Evolutionary conservation across 2,888 invertebrate species (phyloP).

Genomic region (Eristalis arbustorum): DNA sequence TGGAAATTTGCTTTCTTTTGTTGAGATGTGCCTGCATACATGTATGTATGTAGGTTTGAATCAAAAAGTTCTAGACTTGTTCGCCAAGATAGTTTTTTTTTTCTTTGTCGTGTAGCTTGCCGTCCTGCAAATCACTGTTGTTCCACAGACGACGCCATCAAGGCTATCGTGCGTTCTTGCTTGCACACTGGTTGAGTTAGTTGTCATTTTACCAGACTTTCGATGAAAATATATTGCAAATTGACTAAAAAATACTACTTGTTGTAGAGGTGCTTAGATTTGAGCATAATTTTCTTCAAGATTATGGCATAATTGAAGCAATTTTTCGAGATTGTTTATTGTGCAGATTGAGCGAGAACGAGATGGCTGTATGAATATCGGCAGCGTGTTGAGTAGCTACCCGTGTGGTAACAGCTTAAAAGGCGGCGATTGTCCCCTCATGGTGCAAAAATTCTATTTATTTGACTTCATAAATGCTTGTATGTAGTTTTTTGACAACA

Average conservation of each 20-base stretch:
- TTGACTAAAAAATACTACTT: background rate
- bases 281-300: background rate
- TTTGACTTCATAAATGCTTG: background rate
- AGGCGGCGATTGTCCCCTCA: constrained; percentile 60
- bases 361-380: constrained; percentile 24
- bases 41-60: background rate
- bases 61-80: constrained; percentile 34
- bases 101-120: constrained; percentile 8
- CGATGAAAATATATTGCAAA: background rate
- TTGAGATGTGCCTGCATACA: background rate
- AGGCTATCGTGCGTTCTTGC: constrained; percentile 21
- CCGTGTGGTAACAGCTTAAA: constrained; percentile 59
- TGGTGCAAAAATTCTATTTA: constrained; percentile 53
- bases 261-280: background rate
- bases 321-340: constrained; percentile 60
- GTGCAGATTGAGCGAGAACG: constrained; percentile 21
- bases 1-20: constrained; percentile 43
- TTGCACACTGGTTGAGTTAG: constrained; percentile 30
- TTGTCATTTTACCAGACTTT: background rate
- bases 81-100: constrained; percentile 16
- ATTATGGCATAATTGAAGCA: constrained; percentile 23
- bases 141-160: constrained; percentile 45
- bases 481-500: background rate
- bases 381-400: constrained; percentile 42
- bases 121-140: constrained; percentile 24